These are phyloP conservation scores for Lates calcarifer DNA, from an alignment of 2,113 vertebrate genomes.

Conservation along the genomic window DNA sequence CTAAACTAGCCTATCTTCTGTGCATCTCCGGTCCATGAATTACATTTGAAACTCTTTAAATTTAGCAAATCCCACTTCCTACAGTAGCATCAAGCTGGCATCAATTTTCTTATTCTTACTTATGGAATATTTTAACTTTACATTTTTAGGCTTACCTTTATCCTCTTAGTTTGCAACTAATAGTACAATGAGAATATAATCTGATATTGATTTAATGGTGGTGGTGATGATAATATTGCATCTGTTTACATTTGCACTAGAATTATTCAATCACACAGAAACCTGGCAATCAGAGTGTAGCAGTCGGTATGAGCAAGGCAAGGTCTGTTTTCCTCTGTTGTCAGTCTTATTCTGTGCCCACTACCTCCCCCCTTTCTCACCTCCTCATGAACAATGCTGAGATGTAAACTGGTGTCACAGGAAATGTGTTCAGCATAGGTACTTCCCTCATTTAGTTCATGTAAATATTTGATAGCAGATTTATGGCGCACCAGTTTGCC, in stretches of 20 bases:
- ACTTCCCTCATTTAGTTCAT: constrained; percentile 46
- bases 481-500: constrained; percentile 34
- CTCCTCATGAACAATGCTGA: constrained; percentile 35
- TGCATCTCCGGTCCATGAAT: too few species aligned
- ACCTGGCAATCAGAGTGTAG: constrained; percentile 9
- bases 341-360: background rate
- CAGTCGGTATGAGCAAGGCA: constrained; percentile 10
- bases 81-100: too few species aligned
- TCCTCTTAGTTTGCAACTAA: background rate
- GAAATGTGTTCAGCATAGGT: constrained; percentile 37
- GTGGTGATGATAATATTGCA: background rate
- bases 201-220: background rate
- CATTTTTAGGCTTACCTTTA: background rate
- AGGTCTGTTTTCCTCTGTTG: constrained; percentile 47
- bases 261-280: constrained; percentile 11
- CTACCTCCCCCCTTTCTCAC: constrained; percentile 34
- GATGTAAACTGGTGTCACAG: constrained; percentile 33
- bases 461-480: constrained; percentile 63
- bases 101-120: background rate
- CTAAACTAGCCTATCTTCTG: too few species aligned
- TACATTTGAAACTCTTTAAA: too few species aligned
- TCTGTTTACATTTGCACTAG: background rate
- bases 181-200: background rate
- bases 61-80: too few species aligned
- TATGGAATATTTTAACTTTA: background rate